Percentiles rank a stretch among this genome's conserved stretches.
These are phyloP conservation scores for Julus scandinavius DNA, from an alignment of 2,888 invertebrate genomes.

Conservation along the genomic window DNA sequence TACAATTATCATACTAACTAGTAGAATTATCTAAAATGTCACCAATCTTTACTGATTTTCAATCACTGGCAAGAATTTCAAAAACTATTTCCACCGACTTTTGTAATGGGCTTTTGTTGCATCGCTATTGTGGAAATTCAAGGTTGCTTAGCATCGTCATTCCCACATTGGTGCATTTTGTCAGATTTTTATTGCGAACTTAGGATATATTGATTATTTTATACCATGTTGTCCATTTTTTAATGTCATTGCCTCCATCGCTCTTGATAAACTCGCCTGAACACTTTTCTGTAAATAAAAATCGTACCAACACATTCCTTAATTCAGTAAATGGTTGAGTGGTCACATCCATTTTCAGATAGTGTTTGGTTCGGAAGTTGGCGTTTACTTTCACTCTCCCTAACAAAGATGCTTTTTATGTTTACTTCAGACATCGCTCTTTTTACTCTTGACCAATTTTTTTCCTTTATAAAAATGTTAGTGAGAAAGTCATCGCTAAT, in stretches of 20 bases:
- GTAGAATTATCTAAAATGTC: no score
- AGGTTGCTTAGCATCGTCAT: no score
- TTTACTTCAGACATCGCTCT: not conserved
- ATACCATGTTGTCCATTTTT: not conserved
- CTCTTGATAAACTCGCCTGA: not conserved
- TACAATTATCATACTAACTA: no score
- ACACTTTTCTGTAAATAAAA: not conserved
- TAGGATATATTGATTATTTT: not conserved
- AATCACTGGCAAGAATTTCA: no score
- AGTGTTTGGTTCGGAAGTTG: constrained; percentile 4
- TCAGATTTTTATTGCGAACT: not conserved
- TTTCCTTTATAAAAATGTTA: no score
- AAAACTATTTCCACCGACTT: no score
- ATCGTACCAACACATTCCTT: constrained; percentile 21
- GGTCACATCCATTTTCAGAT: constrained; percentile 15
- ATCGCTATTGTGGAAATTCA: no score
- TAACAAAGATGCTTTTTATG: not conserved
- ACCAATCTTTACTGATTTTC: no score
- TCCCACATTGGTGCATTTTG: not conserved
- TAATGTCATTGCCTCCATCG: not conserved
- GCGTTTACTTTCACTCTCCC: not conserved
- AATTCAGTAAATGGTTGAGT: constrained; percentile 35
- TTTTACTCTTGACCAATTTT: not conserved
- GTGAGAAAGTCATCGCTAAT: no score
- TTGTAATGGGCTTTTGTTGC: no score